Percentiles rank a stretch among this genome's conserved stretches.
These are phyloP conservation scores for Meda fulgida DNA, from an alignment of 2,797 vertebrate species.

Conservation along the genomic window DNA sequence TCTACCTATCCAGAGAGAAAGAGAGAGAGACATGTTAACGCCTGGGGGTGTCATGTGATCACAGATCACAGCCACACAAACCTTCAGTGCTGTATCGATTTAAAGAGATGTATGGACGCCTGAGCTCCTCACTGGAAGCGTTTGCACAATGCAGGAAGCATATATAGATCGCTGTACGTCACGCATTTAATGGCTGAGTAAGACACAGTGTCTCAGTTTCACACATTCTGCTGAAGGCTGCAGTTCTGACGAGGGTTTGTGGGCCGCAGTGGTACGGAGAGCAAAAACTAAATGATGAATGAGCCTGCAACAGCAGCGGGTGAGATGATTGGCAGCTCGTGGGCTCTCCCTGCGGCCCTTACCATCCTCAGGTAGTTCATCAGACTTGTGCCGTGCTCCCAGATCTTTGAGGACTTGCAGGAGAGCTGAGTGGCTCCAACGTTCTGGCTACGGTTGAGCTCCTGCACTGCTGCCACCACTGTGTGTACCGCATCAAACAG, in stretches of 20 bases:
- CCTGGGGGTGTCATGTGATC: slow-evolving; percentile 7
- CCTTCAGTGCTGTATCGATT: slow-evolving; percentile 41
- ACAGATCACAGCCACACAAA: slow-evolving; percentile 1
- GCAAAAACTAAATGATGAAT: slow-evolving; percentile 37
- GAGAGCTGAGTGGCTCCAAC: slow-evolving; percentile 95
- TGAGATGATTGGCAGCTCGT: slow-evolving; percentile 34
- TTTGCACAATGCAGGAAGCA: slow-evolving; percentile 32
- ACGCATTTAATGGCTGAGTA: slow-evolving; percentile 37
- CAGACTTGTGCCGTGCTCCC: slow-evolving; percentile 98
- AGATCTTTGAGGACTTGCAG: slow-evolving; percentile 97
- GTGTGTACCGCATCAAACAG: slow-evolving; percentile 95
- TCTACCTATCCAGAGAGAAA: slow-evolving; percentile 92
- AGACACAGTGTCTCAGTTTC: slow-evolving; percentile 28
- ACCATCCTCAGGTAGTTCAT: slow-evolving; percentile 99
- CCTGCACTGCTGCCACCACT: slow-evolving; percentile 93
- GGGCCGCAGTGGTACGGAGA: slow-evolving; percentile 27
- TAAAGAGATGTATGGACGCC: slow-evolving; percentile 20
- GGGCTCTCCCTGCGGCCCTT: slow-evolving; percentile 65
- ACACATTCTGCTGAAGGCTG: slow-evolving; percentile 32
- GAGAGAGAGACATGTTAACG: slow-evolving; percentile 69
- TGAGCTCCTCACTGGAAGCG: background rate
- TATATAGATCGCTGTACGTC: slow-evolving; percentile 5
- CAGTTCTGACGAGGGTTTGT: slow-evolving; percentile 25
- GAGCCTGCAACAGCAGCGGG: slow-evolving; percentile 5
- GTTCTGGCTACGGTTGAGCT: slow-evolving; percentile 97